These are phyloP conservation scores for Acanthosoma haemorrhoidale DNA, from an alignment of 2,888 invertebrate species.

Conservation along the genomic window DNA sequence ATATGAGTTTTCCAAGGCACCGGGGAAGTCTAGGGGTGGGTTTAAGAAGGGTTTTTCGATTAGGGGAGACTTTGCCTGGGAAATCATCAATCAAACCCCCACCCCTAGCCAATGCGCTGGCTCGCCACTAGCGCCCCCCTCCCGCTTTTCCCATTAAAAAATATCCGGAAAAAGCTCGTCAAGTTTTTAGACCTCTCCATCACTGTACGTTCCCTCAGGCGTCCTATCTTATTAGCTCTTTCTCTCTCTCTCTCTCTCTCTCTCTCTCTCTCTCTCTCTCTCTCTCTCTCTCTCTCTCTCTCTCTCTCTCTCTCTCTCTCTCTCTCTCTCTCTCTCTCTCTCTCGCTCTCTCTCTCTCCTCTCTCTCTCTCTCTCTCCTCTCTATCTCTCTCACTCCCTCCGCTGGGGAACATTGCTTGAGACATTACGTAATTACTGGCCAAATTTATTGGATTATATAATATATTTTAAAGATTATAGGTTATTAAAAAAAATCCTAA, in stretches of 20 bases:
- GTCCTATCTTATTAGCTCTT: constrained; percentile 6
- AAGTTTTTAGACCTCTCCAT: constrained; percentile 31
- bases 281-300: too few species aligned
- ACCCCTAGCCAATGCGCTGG: background rate
- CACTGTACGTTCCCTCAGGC: constrained; percentile 3
- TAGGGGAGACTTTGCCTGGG: constrained; percentile 22
- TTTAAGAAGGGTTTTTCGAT: constrained; percentile 25
- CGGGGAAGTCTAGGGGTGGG: background rate
- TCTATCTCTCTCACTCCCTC: too few species aligned
- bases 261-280: background rate
- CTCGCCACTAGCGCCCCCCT: background rate
- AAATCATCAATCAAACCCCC: constrained; percentile 28
- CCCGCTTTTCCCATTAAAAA: constrained; percentile 26
- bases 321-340: too few species aligned
- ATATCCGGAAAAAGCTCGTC: constrained; percentile 29
- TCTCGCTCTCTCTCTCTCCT: too few species aligned
- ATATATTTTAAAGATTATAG: too few species aligned
- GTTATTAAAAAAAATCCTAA: too few species aligned
- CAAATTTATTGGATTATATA: too few species aligned
- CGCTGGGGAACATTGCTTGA: too few species aligned
- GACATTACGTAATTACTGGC: too few species aligned
- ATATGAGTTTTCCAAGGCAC: constrained; percentile 8
- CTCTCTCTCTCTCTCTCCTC: too few species aligned
- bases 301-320: too few species aligned
- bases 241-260: background rate